Percentiles rank a stretch among this genome's conserved stretches.
Conservation (phyloP, 2,113 vertebrate species). For the Sigmodon hispidus region DNA sequence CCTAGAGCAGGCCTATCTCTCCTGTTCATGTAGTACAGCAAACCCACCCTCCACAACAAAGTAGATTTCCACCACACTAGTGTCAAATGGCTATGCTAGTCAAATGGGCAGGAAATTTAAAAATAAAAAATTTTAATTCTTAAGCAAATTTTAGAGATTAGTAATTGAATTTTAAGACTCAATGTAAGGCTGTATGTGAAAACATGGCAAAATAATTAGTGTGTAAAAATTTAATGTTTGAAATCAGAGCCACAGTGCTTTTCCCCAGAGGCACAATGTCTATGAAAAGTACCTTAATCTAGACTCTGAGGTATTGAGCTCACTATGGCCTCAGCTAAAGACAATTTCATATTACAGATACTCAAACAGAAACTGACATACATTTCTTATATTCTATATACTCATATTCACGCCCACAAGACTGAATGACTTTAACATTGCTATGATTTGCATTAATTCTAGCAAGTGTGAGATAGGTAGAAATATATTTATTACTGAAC, state of each 20-base stretch:
- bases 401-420: background rate
- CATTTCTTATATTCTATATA: background rate
- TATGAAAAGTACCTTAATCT: slow-evolving; percentile 2
- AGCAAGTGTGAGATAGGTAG: background rate
- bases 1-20: background rate
- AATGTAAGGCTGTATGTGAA: slow-evolving; percentile 35
- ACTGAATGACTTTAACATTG: background rate
- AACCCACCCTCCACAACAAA: background rate
- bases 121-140: slow-evolving; percentile 49
- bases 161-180: background rate
- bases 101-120: slow-evolving; percentile 31
- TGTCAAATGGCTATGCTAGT: background rate
- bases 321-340: background rate
- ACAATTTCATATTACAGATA: background rate
- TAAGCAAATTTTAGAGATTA: slow-evolving; percentile 32
- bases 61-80: background rate
- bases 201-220: background rate
- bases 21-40: background rate
- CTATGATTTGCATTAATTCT: slow-evolving; percentile 25
- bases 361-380: background rate
- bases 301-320: background rate
- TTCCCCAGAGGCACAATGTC: background rate
- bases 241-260: background rate
- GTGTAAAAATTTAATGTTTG: slow-evolving; percentile 5
- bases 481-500: background rate